Evolutionary conservation across 23 tunicate species (phyloP).

Genomic region (Styela plicata): DNA sequence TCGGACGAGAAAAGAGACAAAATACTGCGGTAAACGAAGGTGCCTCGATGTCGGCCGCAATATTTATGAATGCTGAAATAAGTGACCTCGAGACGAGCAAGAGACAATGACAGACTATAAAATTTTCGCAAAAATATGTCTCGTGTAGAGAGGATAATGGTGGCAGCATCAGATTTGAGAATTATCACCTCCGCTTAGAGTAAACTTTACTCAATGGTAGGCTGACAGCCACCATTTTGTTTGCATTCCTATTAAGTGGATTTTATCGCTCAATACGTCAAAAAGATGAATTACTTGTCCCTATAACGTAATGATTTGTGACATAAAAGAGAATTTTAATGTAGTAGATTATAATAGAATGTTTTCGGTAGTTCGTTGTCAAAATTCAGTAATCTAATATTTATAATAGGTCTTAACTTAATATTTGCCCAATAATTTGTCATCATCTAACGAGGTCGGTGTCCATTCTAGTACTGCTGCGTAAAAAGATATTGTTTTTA

Average conservation of each 20-base stretch:
- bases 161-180: neutral
- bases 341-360: neutral
- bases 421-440: neutral
- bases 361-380: neutral
- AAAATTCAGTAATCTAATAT: neutral
- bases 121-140: neutral
- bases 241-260: neutral
- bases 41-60: neutral
- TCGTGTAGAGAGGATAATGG: neutral
- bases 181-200: neutral
- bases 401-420: neutral
- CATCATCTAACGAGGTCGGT: neutral
- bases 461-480: too few relatives aligned
- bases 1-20: neutral
- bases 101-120: neutral
- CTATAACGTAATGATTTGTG: neutral
- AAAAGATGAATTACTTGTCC: neutral
- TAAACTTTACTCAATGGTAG: neutral
- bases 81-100: neutral
- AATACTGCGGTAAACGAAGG: neutral
- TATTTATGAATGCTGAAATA: neutral
- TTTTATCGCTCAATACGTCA: neutral
- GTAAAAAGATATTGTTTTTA: too few relatives aligned
- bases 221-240: neutral
- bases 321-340: neutral